Evolutionary conservation across 2,113 vertebrate genomes (phyloP), one percentile per base, ranked within the genome.

Genomic region (Macquaria australasica): DNA sequence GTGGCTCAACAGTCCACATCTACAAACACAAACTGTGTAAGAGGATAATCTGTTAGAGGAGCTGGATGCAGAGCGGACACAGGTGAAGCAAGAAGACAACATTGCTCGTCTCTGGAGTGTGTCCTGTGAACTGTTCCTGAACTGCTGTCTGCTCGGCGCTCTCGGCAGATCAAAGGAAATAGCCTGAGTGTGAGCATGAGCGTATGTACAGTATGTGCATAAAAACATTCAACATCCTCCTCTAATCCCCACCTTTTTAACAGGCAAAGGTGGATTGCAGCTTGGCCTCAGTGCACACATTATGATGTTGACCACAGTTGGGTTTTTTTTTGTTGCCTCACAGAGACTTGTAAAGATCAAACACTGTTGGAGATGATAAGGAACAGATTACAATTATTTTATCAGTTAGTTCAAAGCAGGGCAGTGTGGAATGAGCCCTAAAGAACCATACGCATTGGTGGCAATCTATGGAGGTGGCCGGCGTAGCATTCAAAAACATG

Each of bases 311-410:
- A 86, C 89, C 87, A 80, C 71, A 63, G 85, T 85, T 91, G 51
- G 6, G 2, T 48, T 92, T 89, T 85, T 82, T 79, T 82, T 89
- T 89, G 50, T 85, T 37, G 39, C 73, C 86, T 86, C 83, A 84
- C 86, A 70, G 84, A 87, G 88, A 90, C 92, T 88, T 89, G 87
- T 81, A 85, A 79, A 94, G 93, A 95, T 95, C 93, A 96, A 97
- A 96, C 77, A 53, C 20, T 64, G 28, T 48, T 66, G 76, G 34
- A 84, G 84, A 81, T 64, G 91, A 93, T 91, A 83, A 92, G 83
- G 74, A 89, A 92, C 91, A 93, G 94, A 95, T 94, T 92, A 94
- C 89, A 94, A 95, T 92, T 93, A 93, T 87, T 91, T 90, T 86
- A 83, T 87, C 90, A 86, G 83, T 81, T 73, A 88, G 88, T 95